Percentiles rank a stretch among this genome's conserved stretches.
Evolutionary conservation across 2,888 invertebrate genomes (phyloP).

Genomic region (Eilema sororculum): DNA sequence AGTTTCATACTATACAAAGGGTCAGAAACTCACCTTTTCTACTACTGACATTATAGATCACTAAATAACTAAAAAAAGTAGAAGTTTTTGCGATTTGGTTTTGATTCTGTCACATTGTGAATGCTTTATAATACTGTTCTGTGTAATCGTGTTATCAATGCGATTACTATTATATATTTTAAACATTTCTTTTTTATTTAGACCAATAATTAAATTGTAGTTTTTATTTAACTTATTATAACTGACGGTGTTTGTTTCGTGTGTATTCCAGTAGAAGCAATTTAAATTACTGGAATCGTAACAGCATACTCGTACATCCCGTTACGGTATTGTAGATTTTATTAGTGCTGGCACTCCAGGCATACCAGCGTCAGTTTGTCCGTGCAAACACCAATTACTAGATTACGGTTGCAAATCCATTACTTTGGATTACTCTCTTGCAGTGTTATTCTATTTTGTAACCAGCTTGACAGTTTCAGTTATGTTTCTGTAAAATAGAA

Average conservation of each 20-base stretch:
- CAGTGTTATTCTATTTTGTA: neutral
- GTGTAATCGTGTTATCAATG: too few species aligned
- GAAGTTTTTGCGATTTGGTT: too few species aligned
- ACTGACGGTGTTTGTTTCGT: neutral
- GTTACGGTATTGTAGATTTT: neutral
- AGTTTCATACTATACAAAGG: too few species aligned
- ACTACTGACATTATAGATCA: too few species aligned
- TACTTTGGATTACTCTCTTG: neutral
- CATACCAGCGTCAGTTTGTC: neutral
- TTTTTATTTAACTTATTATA: neutral
- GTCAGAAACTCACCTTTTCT: too few species aligned
- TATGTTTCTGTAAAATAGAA: neutral
- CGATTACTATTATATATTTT: too few species aligned
- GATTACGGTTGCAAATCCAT: constrained; percentile 8
- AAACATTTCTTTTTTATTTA: too few species aligned
- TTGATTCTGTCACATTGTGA: too few species aligned
- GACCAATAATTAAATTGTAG: too few species aligned
- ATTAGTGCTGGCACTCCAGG: neutral
- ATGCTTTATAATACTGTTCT: too few species aligned
- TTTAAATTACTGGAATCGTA: neutral
- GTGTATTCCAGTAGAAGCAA: neutral
- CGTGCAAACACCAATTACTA: constrained; percentile 7
- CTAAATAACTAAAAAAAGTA: too few species aligned
- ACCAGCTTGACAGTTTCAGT: neutral
- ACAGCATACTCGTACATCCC: neutral